phyloP scores from a whole-genome alignment of 2,888 invertebrate species.

The Pinctada fucata region DNA sequence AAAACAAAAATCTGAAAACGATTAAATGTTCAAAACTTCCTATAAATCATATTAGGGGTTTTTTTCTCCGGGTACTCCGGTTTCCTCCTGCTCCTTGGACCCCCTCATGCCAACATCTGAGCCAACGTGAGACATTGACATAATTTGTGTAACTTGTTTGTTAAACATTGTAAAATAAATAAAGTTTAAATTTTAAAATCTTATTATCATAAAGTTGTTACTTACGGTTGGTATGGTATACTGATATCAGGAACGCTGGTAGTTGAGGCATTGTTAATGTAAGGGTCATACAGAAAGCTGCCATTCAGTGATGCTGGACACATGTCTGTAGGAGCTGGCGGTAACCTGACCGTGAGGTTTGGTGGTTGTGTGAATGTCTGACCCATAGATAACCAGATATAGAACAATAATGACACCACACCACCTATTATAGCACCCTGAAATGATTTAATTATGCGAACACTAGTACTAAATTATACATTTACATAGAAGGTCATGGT shows the following conservation, averaged over 20 bases:
- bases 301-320: background rate
- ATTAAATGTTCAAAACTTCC: too few species aligned
- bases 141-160: too few species aligned
- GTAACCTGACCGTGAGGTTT: background rate
- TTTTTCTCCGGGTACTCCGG: too few species aligned
- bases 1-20: too few species aligned
- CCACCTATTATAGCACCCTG: constrained; percentile 26
- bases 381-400: constrained; percentile 26
- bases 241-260: constrained; percentile 10
- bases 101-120: too few species aligned
- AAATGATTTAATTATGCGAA: background rate
- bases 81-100: too few species aligned
- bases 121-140: too few species aligned
- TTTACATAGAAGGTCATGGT: too few species aligned
- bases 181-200: too few species aligned
- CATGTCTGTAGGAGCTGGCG: constrained; percentile 6
- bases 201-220: background rate
- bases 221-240: constrained; percentile 11
- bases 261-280: background rate
- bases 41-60: too few species aligned
- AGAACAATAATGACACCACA: constrained; percentile 15
- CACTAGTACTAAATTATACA: too few species aligned
- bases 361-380: constrained; percentile 17
- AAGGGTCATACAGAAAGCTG: background rate
- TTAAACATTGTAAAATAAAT: too few species aligned